Conservation (phyloP, 2,113 vertebrate species). For the Ardeotis arabs region DNA sequence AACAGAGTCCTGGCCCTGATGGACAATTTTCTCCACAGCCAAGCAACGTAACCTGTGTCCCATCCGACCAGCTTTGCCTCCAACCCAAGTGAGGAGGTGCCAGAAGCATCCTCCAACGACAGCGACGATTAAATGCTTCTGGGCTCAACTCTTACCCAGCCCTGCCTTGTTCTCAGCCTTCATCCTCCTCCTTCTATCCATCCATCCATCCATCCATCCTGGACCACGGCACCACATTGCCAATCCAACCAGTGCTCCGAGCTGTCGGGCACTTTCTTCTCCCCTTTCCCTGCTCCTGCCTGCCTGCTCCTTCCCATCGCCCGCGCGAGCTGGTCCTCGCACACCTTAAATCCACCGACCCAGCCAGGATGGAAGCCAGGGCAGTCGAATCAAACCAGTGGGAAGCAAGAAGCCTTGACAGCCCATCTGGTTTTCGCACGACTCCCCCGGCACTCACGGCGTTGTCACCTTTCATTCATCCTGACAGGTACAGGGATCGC, state of each 20-base stretch:
- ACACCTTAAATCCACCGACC: rapidly evolving
- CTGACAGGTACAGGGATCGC: neutral
- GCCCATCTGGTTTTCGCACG: neutral
- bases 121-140: neutral
- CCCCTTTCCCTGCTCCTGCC: neutral
- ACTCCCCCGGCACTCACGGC: rapidly evolving
- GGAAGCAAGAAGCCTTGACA: neutral
- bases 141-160: neutral
- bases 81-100: neutral
- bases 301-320: neutral
- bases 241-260: rapidly evolving
- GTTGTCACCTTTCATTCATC: conserved; percentile 3
- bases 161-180: neutral
- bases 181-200: neutral
- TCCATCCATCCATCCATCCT: neutral
- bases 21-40: neutral
- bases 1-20: neutral
- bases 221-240: rapidly evolving
- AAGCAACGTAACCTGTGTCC: rapidly evolving
- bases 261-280: neutral
- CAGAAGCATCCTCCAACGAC: rapidly evolving
- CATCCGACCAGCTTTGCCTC: neutral
- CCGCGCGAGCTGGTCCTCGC: rapidly evolving
- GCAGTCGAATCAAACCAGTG: rapidly evolving
- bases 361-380: rapidly evolving